Base-by-base conservation (phyloP, 2,888 invertebrate genomes). In the Acanthoscelides obtectus region DNA sequence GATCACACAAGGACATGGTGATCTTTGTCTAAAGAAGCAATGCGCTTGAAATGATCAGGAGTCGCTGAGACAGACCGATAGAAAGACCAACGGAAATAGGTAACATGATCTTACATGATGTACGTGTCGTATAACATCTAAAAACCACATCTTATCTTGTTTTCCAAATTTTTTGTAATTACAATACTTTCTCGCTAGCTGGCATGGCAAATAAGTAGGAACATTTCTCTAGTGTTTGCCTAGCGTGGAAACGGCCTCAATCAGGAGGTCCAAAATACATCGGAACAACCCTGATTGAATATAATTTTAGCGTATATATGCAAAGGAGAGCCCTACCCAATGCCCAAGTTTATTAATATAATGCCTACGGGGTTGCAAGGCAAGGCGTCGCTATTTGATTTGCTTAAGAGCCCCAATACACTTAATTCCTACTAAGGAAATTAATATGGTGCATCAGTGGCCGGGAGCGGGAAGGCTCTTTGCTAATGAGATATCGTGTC, bases 351-450 rank as follows among this genome's bases (percentile, higher is more conserved):
- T 82, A 81, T 81, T 79, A 80, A 81, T 80, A 78, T 78, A 78
- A 77, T 77, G 78, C 77, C 76, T 77, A 66, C 78, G 74, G 77
- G 74, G 72, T 73, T 77, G 75, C 73, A 79, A 81, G 81, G 82
- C 83, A 83, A 81, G 81, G 82, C 83, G 84, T 83, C 79, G 81
- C 76, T 78, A 80, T 80, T 84, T 82, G 83, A 84, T 84, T 84
- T 84, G 81, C 83, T 80, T 84, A 84, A 84, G 84, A 84, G 83
- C 82, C 80, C 79, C 82, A 82, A 83, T 82, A 82, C 81, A 82
- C 83, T 84, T 84, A 82, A 83, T 83, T 81, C 79, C 80, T 81
- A 81, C 80, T 81, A 83, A 84, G 84, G 84, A 84, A 84, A 84
- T 84, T 84, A 84, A 84, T 83, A 82, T 78, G 77, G 78, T 77